Conservation (phyloP, 2,113 vertebrate genomes). For the Leuciscus idus region DNA sequence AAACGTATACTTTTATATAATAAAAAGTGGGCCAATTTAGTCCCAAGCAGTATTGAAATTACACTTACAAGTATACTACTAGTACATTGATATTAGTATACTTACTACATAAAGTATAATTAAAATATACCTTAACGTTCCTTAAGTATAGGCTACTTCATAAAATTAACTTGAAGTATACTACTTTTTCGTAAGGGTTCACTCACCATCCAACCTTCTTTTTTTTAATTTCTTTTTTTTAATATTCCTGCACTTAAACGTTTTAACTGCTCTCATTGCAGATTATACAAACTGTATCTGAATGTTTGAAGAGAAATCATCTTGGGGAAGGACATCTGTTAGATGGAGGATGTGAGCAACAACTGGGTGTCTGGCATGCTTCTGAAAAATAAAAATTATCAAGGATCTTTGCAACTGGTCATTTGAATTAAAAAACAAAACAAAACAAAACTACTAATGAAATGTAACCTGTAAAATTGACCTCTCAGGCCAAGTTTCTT, state of each 20-base stretch:
- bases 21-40: no score
- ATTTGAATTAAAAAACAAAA: neutral
- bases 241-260: neutral
- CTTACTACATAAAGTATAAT: no score
- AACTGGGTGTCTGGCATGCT: slow-evolving; percentile 22
- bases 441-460: neutral
- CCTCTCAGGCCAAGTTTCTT: neutral
- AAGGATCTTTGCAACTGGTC: neutral
- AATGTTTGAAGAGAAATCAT: neutral
- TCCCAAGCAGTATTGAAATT: no score
- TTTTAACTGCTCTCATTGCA: slow-evolving; percentile 11
- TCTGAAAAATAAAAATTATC: slow-evolving; percentile 22
- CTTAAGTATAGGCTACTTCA: no score
- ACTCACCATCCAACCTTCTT: neutral
- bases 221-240: neutral
- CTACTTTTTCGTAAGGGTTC: no score
- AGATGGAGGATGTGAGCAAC: no score
- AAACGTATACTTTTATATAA: no score
- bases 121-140: no score
- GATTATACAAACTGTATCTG: fast-evolving
- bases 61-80: no score
- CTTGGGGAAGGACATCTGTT: fast-evolving
- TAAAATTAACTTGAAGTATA: no score
- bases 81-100: no score
- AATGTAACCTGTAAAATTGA: neutral